Conservation (phyloP, 2,888 invertebrate species). For the Pyrgus malvae region DNA sequence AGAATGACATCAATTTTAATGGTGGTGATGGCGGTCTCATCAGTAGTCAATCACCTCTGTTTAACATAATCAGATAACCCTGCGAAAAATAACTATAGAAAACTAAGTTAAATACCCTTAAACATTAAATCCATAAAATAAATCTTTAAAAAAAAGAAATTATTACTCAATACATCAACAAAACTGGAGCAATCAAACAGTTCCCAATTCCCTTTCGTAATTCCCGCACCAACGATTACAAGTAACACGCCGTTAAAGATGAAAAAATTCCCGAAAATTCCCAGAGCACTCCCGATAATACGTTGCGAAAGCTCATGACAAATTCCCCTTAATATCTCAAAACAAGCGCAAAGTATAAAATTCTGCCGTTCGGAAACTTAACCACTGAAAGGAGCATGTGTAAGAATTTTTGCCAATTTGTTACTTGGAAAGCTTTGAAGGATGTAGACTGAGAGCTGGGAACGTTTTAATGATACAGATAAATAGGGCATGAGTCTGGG, state of each 20-base stretch:
- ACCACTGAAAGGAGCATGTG: constrained; percentile 52
- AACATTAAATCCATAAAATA: background rate
- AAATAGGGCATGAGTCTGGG: too few relatives aligned
- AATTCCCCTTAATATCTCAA: constrained; percentile 50
- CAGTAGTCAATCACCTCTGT: too few relatives aligned
- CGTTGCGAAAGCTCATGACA: constrained; percentile 38
- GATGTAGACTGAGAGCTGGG: constrained; percentile 32
- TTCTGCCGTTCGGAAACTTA: constrained; percentile 40
- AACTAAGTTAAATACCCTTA: too few relatives aligned
- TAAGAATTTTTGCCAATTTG: constrained; percentile 67
- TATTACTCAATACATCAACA: constrained; percentile 13
- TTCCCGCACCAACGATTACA: constrained; percentile 8
- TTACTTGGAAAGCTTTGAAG: constrained; percentile 43
- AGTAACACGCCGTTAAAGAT: constrained; percentile 18
- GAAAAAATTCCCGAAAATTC: constrained; percentile 19
- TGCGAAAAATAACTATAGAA: too few relatives aligned
- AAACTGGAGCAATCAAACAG: background rate
- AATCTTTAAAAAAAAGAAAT: background rate
- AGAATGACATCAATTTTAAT: too few relatives aligned
- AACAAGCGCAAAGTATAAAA: constrained; percentile 46
- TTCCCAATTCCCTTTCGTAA: background rate
- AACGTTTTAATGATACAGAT: background rate
- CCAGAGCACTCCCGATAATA: constrained; percentile 30
- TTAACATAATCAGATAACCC: too few relatives aligned
- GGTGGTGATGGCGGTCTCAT: too few relatives aligned